Evolutionary conservation across 2,888 invertebrate genomes (phyloP), one percentile per base, ranked within the genome.

Genomic region (Drosophila austrosaltans): DNA sequence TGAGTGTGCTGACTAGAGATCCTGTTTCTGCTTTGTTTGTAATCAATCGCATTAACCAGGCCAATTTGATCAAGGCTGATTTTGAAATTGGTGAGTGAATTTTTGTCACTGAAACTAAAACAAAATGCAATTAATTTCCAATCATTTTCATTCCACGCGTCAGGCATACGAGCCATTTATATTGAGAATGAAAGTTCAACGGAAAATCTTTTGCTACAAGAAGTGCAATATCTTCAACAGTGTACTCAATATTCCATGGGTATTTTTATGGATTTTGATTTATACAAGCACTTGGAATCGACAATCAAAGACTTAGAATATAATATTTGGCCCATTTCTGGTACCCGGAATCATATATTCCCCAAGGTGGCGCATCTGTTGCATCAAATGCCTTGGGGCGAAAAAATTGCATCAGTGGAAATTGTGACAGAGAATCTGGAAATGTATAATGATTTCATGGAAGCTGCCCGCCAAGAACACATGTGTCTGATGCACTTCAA

Each of bases 331-430:
- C 88, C 92, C 7, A 89, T 92, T 71, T 91, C 92, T 1, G 81
- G 91, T 1, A 78, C 89, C 0, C 89, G 90, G 0, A 59, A 66
- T 0, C 77, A 90, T 22, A 68, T 92, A 2, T 91, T 92, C 58
- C 91, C 92, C 2, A 92, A 91, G 53, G 91, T 91, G 6, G 91
- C 91, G 0, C 92, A 92, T 57, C 76, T 92, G 20, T 72, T 92
- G 28, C 91, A 92, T 63, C 92, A 93, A 74, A 90, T 92, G 91
- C 92, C 93, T 0, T 92, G 92, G 92, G 91, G 90, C 28, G 91
- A 91, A 53, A 87, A 90, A 54, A 91, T 91, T 39, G 91, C 92
- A n/a, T 92, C 92, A 0, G 92, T 92, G 2, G 93, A 93, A 72
- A 91, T 92, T 42, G 65, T 91, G 3, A 90, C 92, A 0, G 91